Conservation (phyloP, 2,113 vertebrate genomes). For the Delphinapterus leucas region DNA sequence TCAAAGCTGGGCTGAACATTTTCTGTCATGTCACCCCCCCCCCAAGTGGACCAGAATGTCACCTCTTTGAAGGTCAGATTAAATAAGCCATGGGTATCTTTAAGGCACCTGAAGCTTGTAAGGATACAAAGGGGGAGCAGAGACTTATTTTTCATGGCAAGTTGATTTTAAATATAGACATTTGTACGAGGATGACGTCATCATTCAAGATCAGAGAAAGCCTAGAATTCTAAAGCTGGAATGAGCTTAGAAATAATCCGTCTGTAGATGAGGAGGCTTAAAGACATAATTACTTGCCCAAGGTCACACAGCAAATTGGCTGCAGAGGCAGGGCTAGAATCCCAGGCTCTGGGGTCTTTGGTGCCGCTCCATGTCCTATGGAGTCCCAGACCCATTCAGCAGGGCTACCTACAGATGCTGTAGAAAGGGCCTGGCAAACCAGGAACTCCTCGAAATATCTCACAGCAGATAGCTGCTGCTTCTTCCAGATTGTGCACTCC, state of each 20-base stretch:
- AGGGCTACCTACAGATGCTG: background rate
- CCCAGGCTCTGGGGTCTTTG: background rate
- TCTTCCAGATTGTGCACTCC: background rate
- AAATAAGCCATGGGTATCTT: background rate
- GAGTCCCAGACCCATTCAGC: background rate
- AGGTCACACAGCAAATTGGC: background rate
- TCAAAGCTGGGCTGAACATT: background rate
- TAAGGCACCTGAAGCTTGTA: background rate
- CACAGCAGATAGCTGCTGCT: background rate
- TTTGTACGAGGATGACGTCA: background rate
- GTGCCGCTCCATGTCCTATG: background rate
- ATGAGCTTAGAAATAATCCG: background rate
- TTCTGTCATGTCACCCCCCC: background rate
- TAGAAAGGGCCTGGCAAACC: background rate
- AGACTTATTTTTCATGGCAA: background rate
- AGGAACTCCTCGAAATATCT: background rate
- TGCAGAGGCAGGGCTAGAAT: background rate
- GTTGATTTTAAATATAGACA: background rate
- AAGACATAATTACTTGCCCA: background rate
- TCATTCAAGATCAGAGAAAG: background rate
- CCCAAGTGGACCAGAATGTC: background rate
- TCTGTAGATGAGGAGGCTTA: background rate
- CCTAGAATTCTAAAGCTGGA: background rate
- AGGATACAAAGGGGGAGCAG: background rate
- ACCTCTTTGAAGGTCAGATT: constrained; percentile 26